A percentile compares a stretch with the other conserved stretches of the same genome.
phyloP scores from a whole-genome alignment of 2,113 vertebrate species.

The Atractosteus spatula region DNA sequence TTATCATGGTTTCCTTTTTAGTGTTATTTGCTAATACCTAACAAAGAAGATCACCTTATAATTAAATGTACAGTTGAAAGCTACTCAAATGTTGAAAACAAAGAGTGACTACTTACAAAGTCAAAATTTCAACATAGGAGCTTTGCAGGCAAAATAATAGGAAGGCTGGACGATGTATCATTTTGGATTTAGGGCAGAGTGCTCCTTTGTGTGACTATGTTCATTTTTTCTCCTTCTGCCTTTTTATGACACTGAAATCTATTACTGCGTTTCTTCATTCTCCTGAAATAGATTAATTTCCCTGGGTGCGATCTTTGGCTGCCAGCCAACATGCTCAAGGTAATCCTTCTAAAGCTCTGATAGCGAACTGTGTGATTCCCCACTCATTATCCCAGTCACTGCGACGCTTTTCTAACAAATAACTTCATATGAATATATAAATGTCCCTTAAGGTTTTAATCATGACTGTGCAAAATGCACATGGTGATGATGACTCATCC shows the following conservation, averaged over 20 bases:
- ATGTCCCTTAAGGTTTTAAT: slow-evolving; percentile 22
- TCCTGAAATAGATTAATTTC: slow-evolving; percentile 37
- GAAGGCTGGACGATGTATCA: background rate
- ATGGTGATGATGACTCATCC: slow-evolving; percentile 29
- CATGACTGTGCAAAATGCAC: slow-evolving; percentile 27
- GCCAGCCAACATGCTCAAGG: slow-evolving; percentile 32
- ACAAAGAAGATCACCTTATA: no score
- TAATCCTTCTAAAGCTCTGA: slow-evolving; percentile 39
- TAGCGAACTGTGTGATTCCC: slow-evolving; percentile 41
- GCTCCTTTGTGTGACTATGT: background rate
- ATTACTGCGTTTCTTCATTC: slow-evolving; percentile 27
- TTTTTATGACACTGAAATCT: slow-evolving; percentile 22
- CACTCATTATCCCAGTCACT: slow-evolving; percentile 36
- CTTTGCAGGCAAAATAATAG: background rate
- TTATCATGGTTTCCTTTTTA: no score
- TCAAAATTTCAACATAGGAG: no score
- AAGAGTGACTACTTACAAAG: no score
- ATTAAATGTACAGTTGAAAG: no score
- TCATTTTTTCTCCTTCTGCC: slow-evolving; percentile 3
- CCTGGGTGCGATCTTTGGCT: slow-evolving; percentile 24
- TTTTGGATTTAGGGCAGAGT: slow-evolving; percentile 4
- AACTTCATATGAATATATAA: slow-evolving; percentile 30
- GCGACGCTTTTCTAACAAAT: slow-evolving; percentile 31
- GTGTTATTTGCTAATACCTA: no score
- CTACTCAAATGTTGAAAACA: no score